These are phyloP conservation scores for Lucifuga dentata DNA, from an alignment of 2,113 vertebrate species.

Conservation along the genomic window DNA sequence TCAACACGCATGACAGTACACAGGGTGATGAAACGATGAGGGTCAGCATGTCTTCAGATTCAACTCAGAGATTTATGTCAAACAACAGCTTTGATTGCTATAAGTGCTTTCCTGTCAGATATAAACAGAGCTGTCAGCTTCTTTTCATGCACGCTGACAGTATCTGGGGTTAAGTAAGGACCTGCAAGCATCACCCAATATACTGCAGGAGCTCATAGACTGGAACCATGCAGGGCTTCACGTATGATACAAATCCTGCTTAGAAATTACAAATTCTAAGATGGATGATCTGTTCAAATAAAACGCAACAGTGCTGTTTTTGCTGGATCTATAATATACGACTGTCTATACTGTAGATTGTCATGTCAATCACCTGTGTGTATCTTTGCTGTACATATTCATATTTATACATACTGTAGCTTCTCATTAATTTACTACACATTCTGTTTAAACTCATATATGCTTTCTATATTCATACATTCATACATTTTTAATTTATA, in stretches of 20 bases:
- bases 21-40: constrained; percentile 74
- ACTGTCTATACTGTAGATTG: too few relatives aligned
- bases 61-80: constrained; percentile 75
- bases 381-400: too few relatives aligned
- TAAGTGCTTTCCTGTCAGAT: constrained; percentile 64
- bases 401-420: too few relatives aligned
- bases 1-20: constrained; percentile 81
- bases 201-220: constrained; percentile 56
- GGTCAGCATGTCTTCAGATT: constrained; percentile 71
- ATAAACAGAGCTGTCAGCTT: constrained; percentile 78
- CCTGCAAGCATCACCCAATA: constrained; percentile 66
- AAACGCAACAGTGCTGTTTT: too few relatives aligned
- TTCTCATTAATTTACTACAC: too few relatives aligned
- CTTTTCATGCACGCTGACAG: constrained; percentile 75
- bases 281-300: neutral
- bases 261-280: neutral
- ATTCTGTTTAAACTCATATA: too few relatives aligned
- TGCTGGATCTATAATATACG: too few relatives aligned
- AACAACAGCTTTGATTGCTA: constrained; percentile 66
- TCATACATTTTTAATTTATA: too few relatives aligned
- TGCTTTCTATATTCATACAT: too few relatives aligned
- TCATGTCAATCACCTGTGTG: too few relatives aligned
- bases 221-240: constrained; percentile 25
- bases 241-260: constrained; percentile 40
- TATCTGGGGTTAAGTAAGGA: constrained; percentile 80